Percentiles rank a stretch among this genome's conserved stretches.
phyloP scores from a whole-genome alignment of 2,888 invertebrate species.

The Dexiosoma caninum region DNA sequence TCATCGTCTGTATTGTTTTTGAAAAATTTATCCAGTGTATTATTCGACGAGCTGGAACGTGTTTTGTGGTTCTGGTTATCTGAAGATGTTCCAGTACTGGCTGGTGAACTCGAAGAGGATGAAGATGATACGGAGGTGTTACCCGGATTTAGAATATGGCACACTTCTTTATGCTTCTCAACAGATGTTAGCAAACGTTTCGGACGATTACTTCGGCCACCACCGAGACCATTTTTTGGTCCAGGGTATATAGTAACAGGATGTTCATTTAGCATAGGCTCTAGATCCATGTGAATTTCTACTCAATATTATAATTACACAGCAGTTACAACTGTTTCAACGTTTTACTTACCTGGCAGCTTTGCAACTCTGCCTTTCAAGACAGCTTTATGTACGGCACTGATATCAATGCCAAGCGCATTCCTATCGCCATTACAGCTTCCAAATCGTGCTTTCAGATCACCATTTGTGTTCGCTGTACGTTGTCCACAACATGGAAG shows the following conservation, averaged over 20 bases:
- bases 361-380: constrained; percentile 76
- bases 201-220: constrained; percentile 67
- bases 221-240: constrained; percentile 69
- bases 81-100: constrained; percentile 55
- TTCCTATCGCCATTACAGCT: constrained; percentile 77
- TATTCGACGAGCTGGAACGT: constrained; percentile 69
- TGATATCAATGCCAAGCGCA: constrained; percentile 77
- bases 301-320: not conserved
- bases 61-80: constrained; percentile 59
- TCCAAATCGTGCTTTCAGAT: constrained; percentile 66
- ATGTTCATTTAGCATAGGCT: constrained; percentile 80
- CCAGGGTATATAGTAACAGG: constrained; percentile 84
- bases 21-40: constrained; percentile 66
- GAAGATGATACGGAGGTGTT: constrained; percentile 68
- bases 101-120: constrained; percentile 64
- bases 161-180: constrained; percentile 89
- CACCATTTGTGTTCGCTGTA: constrained; percentile 59
- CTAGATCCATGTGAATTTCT: constrained; percentile 62
- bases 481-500: constrained; percentile 76
- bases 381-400: constrained; percentile 78
- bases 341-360: constrained; percentile 71
- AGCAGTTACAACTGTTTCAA: not conserved
- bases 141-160: constrained; percentile 79
- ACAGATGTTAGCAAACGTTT: constrained; percentile 79
- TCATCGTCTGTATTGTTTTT: constrained; percentile 73